These are phyloP conservation scores for Lapara coniferarum DNA, from an alignment of 2,888 invertebrate genomes.

Conservation along the genomic window DNA sequence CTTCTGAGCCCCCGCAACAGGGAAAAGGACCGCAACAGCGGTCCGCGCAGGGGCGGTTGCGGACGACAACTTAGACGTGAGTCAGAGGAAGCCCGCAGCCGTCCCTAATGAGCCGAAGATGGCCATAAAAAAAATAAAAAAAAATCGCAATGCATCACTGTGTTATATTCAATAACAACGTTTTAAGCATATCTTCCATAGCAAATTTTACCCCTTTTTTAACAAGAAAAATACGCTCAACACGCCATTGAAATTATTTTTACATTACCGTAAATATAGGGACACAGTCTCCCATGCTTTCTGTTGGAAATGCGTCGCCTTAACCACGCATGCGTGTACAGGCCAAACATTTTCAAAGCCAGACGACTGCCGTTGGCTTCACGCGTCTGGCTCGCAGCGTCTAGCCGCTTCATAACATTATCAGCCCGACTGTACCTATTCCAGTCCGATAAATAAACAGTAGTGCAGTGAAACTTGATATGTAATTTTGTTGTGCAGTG, in stretches of 20 bases:
- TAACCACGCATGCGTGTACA: slow-evolving; percentile 26
- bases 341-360: slow-evolving; percentile 21
- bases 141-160: too few species aligned
- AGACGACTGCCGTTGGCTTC: slow-evolving; percentile 22
- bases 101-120: too few species aligned
- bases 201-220: too few species aligned
- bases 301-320: slow-evolving; percentile 17
- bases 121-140: too few species aligned
- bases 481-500: slow-evolving; percentile 16
- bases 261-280: slow-evolving; percentile 10
- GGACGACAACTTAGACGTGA: too few species aligned
- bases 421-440: slow-evolving; percentile 2
- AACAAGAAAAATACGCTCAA: background rate
- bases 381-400: slow-evolving; percentile 10
- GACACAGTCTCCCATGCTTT: slow-evolving; percentile 10
- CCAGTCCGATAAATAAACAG: slow-evolving; percentile 1
- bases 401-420: background rate
- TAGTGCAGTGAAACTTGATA: slow-evolving; percentile 8
- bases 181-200: too few species aligned
- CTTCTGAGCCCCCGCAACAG: too few species aligned
- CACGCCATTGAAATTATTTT: background rate
- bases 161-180: too few species aligned
- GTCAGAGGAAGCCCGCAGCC: too few species aligned
- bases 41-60: too few species aligned
- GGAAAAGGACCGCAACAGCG: too few species aligned